Conservation (phyloP, 2,888 invertebrate species). For the Sarcophaga caerulescens region DNA sequence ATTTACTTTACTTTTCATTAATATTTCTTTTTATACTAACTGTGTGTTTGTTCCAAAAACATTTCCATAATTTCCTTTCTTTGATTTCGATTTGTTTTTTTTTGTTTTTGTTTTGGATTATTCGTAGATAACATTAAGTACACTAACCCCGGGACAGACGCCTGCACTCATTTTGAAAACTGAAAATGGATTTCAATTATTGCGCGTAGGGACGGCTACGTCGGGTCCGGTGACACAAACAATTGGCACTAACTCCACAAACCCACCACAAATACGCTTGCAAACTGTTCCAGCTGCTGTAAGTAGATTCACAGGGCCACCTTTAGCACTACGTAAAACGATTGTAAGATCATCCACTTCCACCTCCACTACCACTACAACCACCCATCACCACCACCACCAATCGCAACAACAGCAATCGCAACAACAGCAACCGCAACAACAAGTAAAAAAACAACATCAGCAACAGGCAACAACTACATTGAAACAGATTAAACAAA, state of each 20-base stretch:
- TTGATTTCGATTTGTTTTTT: slow-evolving; percentile 51
- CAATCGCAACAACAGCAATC: slow-evolving; percentile 73
- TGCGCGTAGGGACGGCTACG: slow-evolving; percentile 93
- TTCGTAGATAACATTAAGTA: slow-evolving; percentile 92
- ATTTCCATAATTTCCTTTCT: slow-evolving; percentile 56
- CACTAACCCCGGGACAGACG: slow-evolving; percentile 93
- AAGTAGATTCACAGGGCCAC: slow-evolving; percentile 88
- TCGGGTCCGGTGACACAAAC: slow-evolving; percentile 82
- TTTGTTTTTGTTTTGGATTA: slow-evolving; percentile 50
- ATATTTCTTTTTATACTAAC: slow-evolving; percentile 43
- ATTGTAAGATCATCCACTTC: slow-evolving; percentile 81
- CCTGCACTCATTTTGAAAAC: slow-evolving; percentile 96
- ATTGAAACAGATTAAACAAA: slow-evolving; percentile 79
- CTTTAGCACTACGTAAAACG: slow-evolving; percentile 84
- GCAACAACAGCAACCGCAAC: slow-evolving; percentile 76
- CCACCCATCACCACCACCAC: slow-evolving; percentile 74
- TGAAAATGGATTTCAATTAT: slow-evolving; percentile 96
- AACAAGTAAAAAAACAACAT: slow-evolving; percentile 73
- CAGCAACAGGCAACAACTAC: slow-evolving; percentile 79
- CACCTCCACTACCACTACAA: slow-evolving; percentile 74
- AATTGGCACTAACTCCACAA: slow-evolving; percentile 83
- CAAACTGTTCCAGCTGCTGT: slow-evolving; percentile 93
- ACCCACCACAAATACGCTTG: slow-evolving; percentile 89
- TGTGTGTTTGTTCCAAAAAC: slow-evolving; percentile 34
- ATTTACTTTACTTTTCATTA: slow-evolving; percentile 27